These are phyloP conservation scores for Fistularia tabacaria DNA, from an alignment of 2,797 vertebrate species.

Conservation along the genomic window DNA sequence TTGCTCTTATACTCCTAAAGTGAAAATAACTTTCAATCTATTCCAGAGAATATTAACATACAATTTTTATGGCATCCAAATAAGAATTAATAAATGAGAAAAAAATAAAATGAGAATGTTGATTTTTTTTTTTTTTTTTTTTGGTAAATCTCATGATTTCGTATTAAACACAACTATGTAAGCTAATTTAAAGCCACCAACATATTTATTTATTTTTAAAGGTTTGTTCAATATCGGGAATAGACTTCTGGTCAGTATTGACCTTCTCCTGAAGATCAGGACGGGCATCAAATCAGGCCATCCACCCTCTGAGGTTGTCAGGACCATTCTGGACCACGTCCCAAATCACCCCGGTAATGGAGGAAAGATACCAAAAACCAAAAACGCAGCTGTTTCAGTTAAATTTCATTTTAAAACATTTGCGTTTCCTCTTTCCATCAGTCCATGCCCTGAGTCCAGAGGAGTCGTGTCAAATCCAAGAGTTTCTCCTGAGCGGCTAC, in stretches of 20 bases:
- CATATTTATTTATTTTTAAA: constrained; percentile 42
- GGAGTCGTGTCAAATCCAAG: constrained; percentile 80
- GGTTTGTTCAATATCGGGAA: constrained; percentile 97
- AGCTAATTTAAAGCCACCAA: neutral
- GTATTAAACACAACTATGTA: neutral
- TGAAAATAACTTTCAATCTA: too few species aligned
- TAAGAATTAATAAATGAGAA: too few species aligned
- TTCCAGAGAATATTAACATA: too few species aligned
- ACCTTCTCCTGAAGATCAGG: constrained; percentile 90
- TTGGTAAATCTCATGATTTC: too few species aligned
- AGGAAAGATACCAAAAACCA: constrained; percentile 1
- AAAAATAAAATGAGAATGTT: too few species aligned
- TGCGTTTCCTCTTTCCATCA: constrained; percentile 41
- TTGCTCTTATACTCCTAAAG: too few species aligned
- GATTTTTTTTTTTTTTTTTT: too few species aligned
- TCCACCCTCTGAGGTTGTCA: constrained; percentile 79
- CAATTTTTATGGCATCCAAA: too few species aligned
- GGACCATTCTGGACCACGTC: constrained; percentile 71
- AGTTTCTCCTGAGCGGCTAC: constrained; percentile 89
- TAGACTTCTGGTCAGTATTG: constrained; percentile 90
- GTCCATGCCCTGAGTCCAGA: constrained; percentile 78
- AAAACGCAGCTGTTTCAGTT: neutral
- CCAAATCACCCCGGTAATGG: constrained; percentile 68
- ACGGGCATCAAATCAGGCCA: constrained; percentile 84
- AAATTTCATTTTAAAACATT: neutral